Percentiles rank a stretch among this genome's conserved stretches.
Conservation (phyloP, 2,888 invertebrate genomes). For the Amphipoea lucens region DNA sequence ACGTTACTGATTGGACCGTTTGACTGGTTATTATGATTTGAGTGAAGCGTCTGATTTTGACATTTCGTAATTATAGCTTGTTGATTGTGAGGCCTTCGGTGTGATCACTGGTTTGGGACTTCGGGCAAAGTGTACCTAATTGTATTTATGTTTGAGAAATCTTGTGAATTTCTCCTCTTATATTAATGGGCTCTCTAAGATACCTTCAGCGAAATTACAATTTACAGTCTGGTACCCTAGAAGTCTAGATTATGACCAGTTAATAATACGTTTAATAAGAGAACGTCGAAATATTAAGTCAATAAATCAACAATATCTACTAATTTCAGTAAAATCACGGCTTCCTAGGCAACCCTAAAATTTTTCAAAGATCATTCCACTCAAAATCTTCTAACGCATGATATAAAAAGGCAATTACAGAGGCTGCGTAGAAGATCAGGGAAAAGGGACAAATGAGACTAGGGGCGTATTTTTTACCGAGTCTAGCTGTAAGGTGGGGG, state of each 20-base stretch:
- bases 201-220: background rate
- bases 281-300: background rate
- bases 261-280: background rate
- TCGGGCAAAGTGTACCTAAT: background rate
- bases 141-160: background rate
- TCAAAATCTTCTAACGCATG: conserved; percentile 14
- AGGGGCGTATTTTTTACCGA: conserved; percentile 82
- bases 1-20: background rate
- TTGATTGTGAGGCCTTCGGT: background rate
- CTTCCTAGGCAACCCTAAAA: too few species aligned
- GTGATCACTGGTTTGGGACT: background rate
- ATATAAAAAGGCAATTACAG: conserved; percentile 75
- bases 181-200: background rate
- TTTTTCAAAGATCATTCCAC: background rate
- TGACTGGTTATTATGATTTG: background rate
- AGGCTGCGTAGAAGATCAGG: conserved; percentile 66
- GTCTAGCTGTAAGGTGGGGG: conserved; percentile 80
- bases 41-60: background rate
- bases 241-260: background rate
- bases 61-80: background rate
- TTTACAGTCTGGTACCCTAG: background rate
- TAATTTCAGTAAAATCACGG: background rate
- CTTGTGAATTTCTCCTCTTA: background rate
- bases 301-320: background rate
- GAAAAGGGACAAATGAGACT: conserved; percentile 76